Evolutionary conservation across 2,797 vertebrate species (phyloP).

Genomic region (Gorsachius magnificus): DNA sequence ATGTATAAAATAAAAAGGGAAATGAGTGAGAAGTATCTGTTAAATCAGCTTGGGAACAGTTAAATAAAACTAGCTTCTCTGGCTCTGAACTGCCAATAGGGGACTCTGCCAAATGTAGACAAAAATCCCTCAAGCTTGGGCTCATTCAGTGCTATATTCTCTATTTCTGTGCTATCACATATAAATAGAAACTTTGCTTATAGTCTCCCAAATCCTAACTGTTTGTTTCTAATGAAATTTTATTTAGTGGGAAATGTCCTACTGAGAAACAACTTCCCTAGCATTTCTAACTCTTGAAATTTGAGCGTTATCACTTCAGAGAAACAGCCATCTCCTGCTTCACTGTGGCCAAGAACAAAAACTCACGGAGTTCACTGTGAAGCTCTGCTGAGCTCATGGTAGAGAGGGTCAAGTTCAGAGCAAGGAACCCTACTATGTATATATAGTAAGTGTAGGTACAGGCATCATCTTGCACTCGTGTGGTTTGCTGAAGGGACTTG

Average conservation of each 20-base stretch:
- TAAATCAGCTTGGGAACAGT: not conserved
- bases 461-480: not conserved
- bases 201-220: not conserved
- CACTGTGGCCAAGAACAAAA: not conserved
- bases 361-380: not conserved
- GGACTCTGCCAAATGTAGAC: not conserved
- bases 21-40: not conserved
- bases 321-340: not conserved
- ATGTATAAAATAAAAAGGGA: not conserved
- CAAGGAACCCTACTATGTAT: not conserved
- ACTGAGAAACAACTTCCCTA: not conserved
- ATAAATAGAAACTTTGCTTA: not conserved
- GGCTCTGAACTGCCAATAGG: not conserved
- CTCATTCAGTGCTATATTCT: not conserved
- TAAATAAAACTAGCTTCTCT: not conserved
- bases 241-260: not conserved
- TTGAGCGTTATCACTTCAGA: not conserved
- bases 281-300: not conserved
- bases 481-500: not conserved
- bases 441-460: not conserved
- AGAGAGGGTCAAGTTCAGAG: not conserved
- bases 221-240: not conserved
- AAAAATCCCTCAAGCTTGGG: not conserved
- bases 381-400: fast-evolving
- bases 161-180: not conserved